phyloP scores from a whole-genome alignment of 2,797 vertebrate genomes.

The Enteromius paludinosus region DNA sequence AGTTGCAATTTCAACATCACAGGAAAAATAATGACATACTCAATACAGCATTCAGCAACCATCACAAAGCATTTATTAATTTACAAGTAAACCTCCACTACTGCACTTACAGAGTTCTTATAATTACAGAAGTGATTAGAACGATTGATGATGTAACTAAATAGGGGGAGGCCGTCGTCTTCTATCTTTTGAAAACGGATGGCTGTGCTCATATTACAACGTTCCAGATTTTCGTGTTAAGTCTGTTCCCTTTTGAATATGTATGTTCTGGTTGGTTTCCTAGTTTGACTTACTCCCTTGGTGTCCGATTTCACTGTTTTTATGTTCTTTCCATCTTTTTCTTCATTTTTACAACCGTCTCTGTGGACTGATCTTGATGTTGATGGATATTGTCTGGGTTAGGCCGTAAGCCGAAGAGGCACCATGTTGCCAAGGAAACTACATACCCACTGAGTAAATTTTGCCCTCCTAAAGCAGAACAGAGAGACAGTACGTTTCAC shows the following conservation, averaged over 20 bases:
- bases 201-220: conserved; percentile 8
- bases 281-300: conserved; percentile 51
- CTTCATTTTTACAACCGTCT: conserved; percentile 51
- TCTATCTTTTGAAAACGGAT: conserved; percentile 1
- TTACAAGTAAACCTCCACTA: conserved; percentile 30
- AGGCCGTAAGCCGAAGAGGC: conserved; percentile 46
- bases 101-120: conserved; percentile 14
- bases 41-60: conserved; percentile 36
- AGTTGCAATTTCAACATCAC: conserved; percentile 37
- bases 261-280: conserved; percentile 50
- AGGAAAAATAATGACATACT: conserved; percentile 34
- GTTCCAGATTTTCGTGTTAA: conserved; percentile 29
- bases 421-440: conserved; percentile 60
- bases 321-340: conserved; percentile 54
- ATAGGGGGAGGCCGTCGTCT: background rate
- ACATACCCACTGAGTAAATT: conserved; percentile 48
- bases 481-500: conserved; percentile 23
- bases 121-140: background rate
- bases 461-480: conserved; percentile 48
- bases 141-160: conserved; percentile 13
- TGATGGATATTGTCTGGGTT: conserved; percentile 53
- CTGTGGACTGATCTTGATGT: conserved; percentile 53
- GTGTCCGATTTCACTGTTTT: conserved; percentile 55
- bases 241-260: conserved; percentile 40
- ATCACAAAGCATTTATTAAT: conserved; percentile 35